phyloP scores from a whole-genome alignment of 2,113 vertebrate genomes.

The Craseonycteris thonglongyai region DNA sequence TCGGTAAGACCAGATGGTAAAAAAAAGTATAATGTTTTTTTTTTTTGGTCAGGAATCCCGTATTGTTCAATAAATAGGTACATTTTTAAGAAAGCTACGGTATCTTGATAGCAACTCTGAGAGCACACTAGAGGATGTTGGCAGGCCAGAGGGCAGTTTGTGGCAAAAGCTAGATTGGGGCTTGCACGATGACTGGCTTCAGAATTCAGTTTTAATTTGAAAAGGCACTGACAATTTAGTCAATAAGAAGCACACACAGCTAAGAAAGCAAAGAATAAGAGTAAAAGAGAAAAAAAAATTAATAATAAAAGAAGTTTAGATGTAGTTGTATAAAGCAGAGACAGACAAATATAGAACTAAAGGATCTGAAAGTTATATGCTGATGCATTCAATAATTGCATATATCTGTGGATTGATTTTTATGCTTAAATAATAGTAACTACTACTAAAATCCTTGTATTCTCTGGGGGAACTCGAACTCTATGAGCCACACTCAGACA shows the following conservation, averaged over 20 bases:
- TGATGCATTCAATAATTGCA: neutral
- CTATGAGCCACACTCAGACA: neutral
- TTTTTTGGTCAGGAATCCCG: neutral
- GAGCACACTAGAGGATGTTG: neutral
- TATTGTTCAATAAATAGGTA: neutral
- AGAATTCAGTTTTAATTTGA: neutral
- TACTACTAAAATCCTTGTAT: neutral
- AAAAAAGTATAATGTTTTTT: neutral
- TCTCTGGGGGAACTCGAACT: neutral
- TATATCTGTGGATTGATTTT: neutral
- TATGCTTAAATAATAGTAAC: neutral
- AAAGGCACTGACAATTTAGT: neutral
- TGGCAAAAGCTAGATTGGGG: neutral
- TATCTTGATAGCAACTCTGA: neutral
- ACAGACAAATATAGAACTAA: neutral
- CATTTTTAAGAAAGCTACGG: neutral
- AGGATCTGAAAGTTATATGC: neutral
- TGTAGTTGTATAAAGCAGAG: neutral
- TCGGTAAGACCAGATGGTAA: neutral
- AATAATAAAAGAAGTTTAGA: neutral
- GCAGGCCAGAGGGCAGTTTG: neutral
- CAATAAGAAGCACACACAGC: neutral
- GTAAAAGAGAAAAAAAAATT: neutral
- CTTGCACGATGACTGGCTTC: fast-evolving
- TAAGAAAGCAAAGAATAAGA: neutral